phyloP scores from a whole-genome alignment of 1,140 invertebrate species.

The Hylyphantes graminicola region DNA sequence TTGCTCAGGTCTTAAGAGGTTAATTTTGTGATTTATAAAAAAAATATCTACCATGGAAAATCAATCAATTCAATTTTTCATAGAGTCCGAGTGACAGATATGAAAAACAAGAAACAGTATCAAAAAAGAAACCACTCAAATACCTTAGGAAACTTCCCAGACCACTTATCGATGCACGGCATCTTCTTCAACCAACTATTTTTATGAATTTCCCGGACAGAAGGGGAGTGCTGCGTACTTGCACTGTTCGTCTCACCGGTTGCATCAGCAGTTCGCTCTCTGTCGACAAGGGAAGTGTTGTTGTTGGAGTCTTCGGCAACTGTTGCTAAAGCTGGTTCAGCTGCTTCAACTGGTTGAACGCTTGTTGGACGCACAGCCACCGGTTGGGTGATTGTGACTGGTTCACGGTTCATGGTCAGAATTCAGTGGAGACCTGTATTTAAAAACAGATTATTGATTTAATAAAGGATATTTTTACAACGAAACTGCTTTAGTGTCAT shows the following conservation, averaged over 20 bases:
- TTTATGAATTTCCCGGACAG: conserved; percentile 80
- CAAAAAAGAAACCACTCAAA: background rate
- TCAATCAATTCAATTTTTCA: background rate
- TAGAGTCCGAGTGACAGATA: too few relatives aligned
- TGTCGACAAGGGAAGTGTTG: conserved; percentile 46
- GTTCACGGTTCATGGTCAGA: too few relatives aligned
- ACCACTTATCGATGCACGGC: conserved; percentile 73
- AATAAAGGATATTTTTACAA: too few relatives aligned
- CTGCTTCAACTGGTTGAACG: too few relatives aligned
- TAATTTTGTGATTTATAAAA: background rate
- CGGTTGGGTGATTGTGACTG: too few relatives aligned
- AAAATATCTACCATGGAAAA: background rate
- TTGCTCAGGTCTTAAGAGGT: too few relatives aligned
- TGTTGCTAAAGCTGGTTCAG: background rate
- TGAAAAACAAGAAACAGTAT: background rate
- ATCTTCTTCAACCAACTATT: conserved; percentile 78
- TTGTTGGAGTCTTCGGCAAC: conserved; percentile 43
- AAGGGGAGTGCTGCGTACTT: conserved; percentile 56
- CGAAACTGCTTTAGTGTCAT: too few relatives aligned
- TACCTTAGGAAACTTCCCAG: conserved; percentile 66
- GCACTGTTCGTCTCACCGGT: background rate
- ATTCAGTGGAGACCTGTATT: too few relatives aligned
- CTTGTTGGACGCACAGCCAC: too few relatives aligned
- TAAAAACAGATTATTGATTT: too few relatives aligned
- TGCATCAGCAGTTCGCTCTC: conserved; percentile 5